phyloP scores from a whole-genome alignment of 2,113 vertebrate genomes.

The Brachypodius melanocephalos region DNA sequence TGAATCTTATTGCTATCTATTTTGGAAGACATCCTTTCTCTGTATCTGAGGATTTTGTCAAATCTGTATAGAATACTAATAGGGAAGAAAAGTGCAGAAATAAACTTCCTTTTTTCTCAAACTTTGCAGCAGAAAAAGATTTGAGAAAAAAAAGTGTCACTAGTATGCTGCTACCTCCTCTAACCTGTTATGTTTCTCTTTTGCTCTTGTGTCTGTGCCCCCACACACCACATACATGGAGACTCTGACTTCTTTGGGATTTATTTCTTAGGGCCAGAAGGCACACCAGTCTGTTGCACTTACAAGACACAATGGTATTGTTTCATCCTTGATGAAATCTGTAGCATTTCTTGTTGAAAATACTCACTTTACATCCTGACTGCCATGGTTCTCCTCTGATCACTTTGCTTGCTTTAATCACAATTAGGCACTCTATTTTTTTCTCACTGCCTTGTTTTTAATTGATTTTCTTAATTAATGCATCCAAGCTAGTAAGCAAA shows the following conservation, averaged over 20 bases:
- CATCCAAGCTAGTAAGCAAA: not conserved
- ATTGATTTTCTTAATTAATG: not conserved
- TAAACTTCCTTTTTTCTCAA: not conserved
- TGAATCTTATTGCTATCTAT: not conserved
- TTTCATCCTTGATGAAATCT: not conserved
- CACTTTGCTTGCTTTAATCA: not conserved
- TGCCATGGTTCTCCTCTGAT: not conserved
- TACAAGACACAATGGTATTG: not conserved
- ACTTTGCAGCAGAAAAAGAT: not conserved
- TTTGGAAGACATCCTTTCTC: not conserved
- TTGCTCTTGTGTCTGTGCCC: not conserved
- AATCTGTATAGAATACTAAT: not conserved
- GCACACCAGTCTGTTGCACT: not conserved
- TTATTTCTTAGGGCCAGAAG: not conserved
- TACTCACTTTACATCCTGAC: accelerated
- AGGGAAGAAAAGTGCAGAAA: not conserved
- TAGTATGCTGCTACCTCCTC: not conserved
- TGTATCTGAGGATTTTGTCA: not conserved
- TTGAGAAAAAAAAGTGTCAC: not conserved
- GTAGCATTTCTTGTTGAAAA: not conserved
- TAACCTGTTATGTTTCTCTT: not conserved
- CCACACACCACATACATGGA: too few relatives aligned
- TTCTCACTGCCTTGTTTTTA: not conserved
- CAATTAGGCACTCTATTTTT: not conserved
- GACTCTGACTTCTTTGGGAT: not conserved